Evolutionary conservation across 2,797 vertebrate species (phyloP).

Genomic region (Hylomyscus alleni): DNA sequence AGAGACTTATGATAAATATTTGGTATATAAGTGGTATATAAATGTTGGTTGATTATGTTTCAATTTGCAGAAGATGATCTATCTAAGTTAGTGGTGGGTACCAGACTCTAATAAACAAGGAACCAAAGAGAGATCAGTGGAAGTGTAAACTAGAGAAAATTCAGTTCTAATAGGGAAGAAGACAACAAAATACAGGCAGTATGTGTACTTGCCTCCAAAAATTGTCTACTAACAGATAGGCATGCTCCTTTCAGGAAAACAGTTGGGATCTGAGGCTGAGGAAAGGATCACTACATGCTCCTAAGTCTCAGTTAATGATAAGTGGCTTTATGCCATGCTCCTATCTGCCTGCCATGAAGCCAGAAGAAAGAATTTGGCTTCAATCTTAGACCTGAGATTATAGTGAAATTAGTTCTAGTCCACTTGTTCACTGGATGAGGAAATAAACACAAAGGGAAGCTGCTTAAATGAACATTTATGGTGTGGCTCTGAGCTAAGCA

Average conservation of each 20-base stretch:
- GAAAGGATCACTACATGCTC: too few relatives aligned
- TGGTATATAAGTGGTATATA: background rate
- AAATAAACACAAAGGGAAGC: background rate
- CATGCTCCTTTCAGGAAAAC: background rate
- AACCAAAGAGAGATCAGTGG: slow-evolving; percentile 9
- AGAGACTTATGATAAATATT: background rate
- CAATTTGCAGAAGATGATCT: background rate
- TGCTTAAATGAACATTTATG: background rate
- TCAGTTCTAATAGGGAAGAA: background rate
- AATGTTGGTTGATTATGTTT: slow-evolving; percentile 15
- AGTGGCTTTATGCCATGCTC: background rate
- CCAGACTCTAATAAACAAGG: slow-evolving; percentile 1
- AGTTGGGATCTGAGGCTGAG: background rate
- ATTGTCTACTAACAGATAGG: background rate
- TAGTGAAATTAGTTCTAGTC: background rate
- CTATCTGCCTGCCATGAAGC: too few relatives aligned
- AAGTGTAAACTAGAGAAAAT: background rate
- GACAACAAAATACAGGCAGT: background rate
- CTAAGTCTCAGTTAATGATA: background rate
- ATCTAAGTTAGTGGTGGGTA: slow-evolving; percentile 6
- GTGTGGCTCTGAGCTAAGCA: background rate
- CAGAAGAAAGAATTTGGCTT: background rate
- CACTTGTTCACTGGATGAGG: background rate
- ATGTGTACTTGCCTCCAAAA: background rate
- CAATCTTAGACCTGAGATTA: background rate